Evolutionary conservation across 2,797 vertebrate species (phyloP).

Genomic region (Hafferia zeledoni): DNA sequence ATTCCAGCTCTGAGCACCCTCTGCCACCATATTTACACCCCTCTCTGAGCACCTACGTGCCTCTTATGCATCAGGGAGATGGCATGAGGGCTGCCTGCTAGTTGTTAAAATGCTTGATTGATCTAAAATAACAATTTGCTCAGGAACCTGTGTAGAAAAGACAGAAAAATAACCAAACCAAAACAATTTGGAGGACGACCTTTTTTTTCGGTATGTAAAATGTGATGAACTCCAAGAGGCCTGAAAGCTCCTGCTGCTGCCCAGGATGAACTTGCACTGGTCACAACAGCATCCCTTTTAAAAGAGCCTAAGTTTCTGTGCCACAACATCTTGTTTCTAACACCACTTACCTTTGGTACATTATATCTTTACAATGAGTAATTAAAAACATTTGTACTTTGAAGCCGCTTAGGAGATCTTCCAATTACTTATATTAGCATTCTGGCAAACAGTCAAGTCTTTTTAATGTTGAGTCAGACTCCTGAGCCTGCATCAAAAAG

Average conservation of each 20-base stretch:
- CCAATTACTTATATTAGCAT: conserved; percentile 57
- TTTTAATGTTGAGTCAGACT: conserved; percentile 19
- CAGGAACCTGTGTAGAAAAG: not conserved
- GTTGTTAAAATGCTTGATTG: not conserved
- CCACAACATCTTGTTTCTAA: not conserved
- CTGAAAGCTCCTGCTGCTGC: not conserved
- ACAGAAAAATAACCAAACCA: not conserved
- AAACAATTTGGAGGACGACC: not conserved
- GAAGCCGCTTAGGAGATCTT: conserved; percentile 40
- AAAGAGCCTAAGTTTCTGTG: not conserved
- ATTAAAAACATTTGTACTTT: conserved; percentile 61
- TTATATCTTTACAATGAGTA: conserved; percentile 14
- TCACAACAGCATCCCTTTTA: not conserved
- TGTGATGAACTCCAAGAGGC: not conserved
- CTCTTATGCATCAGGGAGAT: not conserved
- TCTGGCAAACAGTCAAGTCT: conserved; percentile 49
- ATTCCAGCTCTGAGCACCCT: not conserved
- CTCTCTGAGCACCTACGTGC: not conserved
- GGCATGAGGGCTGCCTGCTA: not conserved
- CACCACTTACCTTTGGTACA: not conserved
- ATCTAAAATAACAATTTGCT: not conserved
- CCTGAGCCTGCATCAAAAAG: conserved; percentile 1
- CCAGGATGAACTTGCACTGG: not conserved
- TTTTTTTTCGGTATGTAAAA: not conserved
- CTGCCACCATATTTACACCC: not conserved